phyloP scores from a whole-genome alignment of 1,140 invertebrate genomes.

The Drosophila repleta region DNA sequence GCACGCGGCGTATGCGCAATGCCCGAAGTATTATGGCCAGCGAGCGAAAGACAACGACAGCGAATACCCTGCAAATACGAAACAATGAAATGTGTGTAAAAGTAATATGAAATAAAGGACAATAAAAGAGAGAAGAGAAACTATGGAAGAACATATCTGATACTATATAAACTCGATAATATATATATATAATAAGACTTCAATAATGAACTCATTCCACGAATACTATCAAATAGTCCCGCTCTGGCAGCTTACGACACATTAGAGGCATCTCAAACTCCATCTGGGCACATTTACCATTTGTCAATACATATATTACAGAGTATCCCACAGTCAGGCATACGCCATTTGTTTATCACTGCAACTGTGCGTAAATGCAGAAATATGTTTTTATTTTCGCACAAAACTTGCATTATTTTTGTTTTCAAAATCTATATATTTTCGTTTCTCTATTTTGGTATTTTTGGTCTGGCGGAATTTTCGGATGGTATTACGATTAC shows the following conservation, averaged over 20 bases:
- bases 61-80: conserved; percentile 9
- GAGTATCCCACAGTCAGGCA: background rate
- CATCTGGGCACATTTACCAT: too few relatives aligned
- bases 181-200: too few relatives aligned
- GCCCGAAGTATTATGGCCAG: conserved; percentile 13
- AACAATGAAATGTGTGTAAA: too few relatives aligned
- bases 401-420: conserved; percentile 25
- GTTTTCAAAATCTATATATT: background rate
- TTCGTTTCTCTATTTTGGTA: background rate
- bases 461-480: conserved; percentile 14
- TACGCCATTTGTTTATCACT: conserved; percentile 11
- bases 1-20: conserved; percentile 49
- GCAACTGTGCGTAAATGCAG: conserved; percentile 35
- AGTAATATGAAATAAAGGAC: too few relatives aligned
- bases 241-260: background rate
- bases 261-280: too few relatives aligned
- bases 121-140: too few relatives aligned
- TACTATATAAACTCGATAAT: too few relatives aligned
- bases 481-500: conserved; percentile 12
- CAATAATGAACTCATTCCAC: too few relatives aligned
- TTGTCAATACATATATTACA: too few relatives aligned
- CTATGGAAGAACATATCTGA: too few relatives aligned
- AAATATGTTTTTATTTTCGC: conserved; percentile 37
- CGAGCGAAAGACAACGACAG: background rate
- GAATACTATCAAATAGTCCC: too few relatives aligned